These are phyloP conservation scores for Microhierax caerulescens DNA, from an alignment of 2,797 vertebrate species.

Conservation along the genomic window DNA sequence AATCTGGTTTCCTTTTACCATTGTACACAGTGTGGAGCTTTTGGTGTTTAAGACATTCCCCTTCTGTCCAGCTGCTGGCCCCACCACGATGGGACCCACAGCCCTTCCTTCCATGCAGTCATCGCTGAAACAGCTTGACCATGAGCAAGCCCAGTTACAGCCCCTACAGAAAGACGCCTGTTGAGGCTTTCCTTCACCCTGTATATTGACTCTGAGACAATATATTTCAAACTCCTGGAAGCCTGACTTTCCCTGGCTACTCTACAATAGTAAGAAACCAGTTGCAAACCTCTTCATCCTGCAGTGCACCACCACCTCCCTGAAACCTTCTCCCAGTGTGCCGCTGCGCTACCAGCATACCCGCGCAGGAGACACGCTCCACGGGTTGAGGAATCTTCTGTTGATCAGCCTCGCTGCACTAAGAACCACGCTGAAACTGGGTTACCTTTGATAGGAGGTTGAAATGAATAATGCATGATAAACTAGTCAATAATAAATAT, in stretches of 20 bases:
- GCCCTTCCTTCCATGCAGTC: background rate
- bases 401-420: background rate
- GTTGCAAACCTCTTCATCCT: background rate
- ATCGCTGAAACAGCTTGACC: background rate
- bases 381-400: fast-evolving
- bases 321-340: background rate
- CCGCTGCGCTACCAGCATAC: fast-evolving
- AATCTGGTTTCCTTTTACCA: background rate
- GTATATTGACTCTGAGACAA: background rate
- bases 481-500: background rate
- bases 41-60: background rate
- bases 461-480: background rate
- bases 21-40: background rate
- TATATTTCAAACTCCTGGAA: background rate
- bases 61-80: background rate
- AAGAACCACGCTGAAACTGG: background rate
- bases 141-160: fast-evolving
- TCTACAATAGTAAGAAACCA: background rate
- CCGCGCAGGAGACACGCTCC: background rate
- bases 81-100: background rate
- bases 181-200: background rate
- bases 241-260: background rate
- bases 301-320: background rate
- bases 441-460: background rate
- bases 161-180: background rate